Evolutionary conservation across 2,797 vertebrate genomes (phyloP).

Genomic region (Tragopan temminckii): DNA sequence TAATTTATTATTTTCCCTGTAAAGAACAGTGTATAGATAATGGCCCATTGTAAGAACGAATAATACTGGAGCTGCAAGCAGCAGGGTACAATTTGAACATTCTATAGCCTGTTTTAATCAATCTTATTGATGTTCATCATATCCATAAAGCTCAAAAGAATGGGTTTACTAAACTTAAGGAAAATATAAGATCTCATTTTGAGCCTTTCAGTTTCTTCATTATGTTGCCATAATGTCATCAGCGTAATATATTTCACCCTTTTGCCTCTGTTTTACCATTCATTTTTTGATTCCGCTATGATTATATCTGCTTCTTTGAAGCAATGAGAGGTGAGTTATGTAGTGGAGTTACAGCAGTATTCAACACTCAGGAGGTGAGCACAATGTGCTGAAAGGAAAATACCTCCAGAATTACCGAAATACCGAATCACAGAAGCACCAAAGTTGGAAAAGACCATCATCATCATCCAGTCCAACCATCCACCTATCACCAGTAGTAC

Average conservation of each 20-base stretch:
- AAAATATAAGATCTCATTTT: constrained; percentile 77
- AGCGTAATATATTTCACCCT: constrained; percentile 64
- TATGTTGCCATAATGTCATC: constrained; percentile 64
- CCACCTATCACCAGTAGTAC: too few relatives aligned
- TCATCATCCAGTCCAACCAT: too few relatives aligned
- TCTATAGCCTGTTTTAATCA: constrained; percentile 72
- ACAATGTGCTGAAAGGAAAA: neutral
- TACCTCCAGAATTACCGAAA: neutral
- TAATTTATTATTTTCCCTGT: constrained; percentile 74
- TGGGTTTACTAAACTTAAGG: constrained; percentile 72
- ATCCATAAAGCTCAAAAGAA: constrained; percentile 70
- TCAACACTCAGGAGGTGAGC: neutral
- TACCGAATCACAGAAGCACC: too few relatives aligned
- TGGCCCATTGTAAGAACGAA: constrained; percentile 66
- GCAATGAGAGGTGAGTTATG: constrained; percentile 55
- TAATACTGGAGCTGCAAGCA: constrained; percentile 65
- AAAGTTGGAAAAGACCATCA: too few relatives aligned
- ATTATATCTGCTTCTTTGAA: constrained; percentile 60
- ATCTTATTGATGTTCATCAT: constrained; percentile 77
- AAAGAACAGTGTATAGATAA: constrained; percentile 66
- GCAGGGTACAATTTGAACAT: constrained; percentile 77
- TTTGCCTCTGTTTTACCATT: constrained; percentile 58
- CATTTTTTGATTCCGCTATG: constrained; percentile 65
- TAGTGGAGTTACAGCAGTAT: too few relatives aligned
- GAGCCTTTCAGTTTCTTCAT: constrained; percentile 61